These are phyloP conservation scores for Nematostella vectensis DNA, from an alignment of 92 coral and sea anemone species.

Conservation along the genomic window DNA sequence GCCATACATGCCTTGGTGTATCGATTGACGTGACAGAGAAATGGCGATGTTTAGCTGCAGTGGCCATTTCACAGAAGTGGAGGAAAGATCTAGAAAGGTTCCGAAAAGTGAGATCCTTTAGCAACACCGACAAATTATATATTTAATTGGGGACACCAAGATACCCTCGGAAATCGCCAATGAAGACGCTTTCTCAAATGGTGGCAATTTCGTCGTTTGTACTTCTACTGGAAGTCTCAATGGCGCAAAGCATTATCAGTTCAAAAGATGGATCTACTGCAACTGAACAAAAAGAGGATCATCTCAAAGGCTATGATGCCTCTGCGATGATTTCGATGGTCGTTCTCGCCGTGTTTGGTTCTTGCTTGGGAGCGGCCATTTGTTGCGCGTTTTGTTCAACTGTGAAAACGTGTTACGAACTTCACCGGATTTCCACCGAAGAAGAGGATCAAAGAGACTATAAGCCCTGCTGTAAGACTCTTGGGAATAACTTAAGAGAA, in stretches of 20 bases:
- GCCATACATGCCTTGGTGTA: too few species aligned
- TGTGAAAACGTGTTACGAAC: constrained; percentile 23
- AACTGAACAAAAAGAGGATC: not conserved
- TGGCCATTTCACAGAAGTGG: too few species aligned
- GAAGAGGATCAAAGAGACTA: not conserved
- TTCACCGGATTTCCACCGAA: constrained; percentile 9
- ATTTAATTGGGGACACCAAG: too few species aligned
- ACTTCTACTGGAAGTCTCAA: not conserved
- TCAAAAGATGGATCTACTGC: not conserved
- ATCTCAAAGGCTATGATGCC: not conserved
- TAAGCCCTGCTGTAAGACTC: not conserved
- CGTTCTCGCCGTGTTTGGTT: constrained; percentile 25
- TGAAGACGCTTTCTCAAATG: too few species aligned
- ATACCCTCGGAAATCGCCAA: too few species aligned
- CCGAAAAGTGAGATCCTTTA: too few species aligned
- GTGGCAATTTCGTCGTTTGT: not conserved
- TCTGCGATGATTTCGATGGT: constrained; percentile 24
- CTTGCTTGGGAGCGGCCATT: constrained; percentile 24
- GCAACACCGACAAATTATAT: too few species aligned
- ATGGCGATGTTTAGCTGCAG: too few species aligned
- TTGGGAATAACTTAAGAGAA: not conserved
- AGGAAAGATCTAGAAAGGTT: too few species aligned
- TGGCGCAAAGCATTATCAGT: not conserved
- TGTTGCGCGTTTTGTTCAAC: constrained; percentile 17
- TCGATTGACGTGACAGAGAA: too few species aligned